Conservation (phyloP, 2,888 invertebrate genomes). For the Dione juno region DNA sequence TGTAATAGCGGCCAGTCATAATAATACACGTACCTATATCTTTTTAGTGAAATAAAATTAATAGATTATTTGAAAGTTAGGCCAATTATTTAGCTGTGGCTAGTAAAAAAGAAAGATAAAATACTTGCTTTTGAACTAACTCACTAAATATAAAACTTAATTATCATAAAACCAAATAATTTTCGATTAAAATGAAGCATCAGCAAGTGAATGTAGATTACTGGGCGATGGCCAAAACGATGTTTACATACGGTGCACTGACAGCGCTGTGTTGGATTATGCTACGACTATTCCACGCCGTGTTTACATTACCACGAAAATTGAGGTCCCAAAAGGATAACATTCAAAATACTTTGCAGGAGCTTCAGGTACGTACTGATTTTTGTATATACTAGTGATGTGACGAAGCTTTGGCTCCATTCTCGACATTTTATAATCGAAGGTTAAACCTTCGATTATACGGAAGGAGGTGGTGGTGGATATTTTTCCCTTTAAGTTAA, state of each 20-base stretch:
- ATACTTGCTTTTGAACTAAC: too few species aligned
- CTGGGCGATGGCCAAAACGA: slow-evolving; percentile 86
- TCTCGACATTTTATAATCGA: too few species aligned
- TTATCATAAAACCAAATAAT: neutral
- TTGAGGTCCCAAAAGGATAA: slow-evolving; percentile 81
- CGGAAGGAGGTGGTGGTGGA: too few species aligned
- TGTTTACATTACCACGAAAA: slow-evolving; percentile 85
- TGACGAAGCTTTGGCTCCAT: too few species aligned
- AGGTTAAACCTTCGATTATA: too few species aligned
- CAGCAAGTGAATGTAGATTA: slow-evolving; percentile 88
- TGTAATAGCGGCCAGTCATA: slow-evolving; percentile 50
- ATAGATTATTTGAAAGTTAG: neutral
- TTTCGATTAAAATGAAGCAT: slow-evolving; percentile 78
- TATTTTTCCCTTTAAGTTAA: too few species aligned
- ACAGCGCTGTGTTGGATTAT: slow-evolving; percentile 86
- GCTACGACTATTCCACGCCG: slow-evolving; percentile 85
- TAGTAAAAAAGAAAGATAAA: too few species aligned
- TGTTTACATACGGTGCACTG: slow-evolving; percentile 84
- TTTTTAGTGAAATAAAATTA: neutral
- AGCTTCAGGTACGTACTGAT: slow-evolving; percentile 75
- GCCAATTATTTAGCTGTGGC: neutral
- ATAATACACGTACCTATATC: slow-evolving; percentile 38
- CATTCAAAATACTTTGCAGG: slow-evolving; percentile 77
- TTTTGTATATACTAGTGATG: slow-evolving; percentile 29
- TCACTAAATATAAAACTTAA: neutral